Evolutionary conservation across 2,888 invertebrate species (phyloP).

Genomic region (Phlogophora meticulosa): DNA sequence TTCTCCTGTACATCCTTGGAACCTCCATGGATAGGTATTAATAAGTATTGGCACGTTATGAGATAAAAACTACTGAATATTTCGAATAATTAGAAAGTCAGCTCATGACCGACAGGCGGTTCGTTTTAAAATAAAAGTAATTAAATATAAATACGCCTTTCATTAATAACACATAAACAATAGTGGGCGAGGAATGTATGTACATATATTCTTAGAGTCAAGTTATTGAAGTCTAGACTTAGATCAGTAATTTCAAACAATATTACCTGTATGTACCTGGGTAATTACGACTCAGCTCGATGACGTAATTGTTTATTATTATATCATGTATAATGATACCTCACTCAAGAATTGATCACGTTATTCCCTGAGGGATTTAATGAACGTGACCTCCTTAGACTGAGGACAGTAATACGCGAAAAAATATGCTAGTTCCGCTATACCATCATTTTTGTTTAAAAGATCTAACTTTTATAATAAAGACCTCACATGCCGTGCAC

Average conservation of each 20-base stretch:
- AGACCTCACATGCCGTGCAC: not conserved
- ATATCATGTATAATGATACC: constrained; percentile 32
- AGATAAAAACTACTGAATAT: too few relatives aligned
- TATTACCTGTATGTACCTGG: constrained; percentile 20
- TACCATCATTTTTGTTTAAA: not conserved
- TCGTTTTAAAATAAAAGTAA: too few relatives aligned
- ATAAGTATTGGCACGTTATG: too few relatives aligned
- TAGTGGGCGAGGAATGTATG: not conserved
- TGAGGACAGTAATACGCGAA: not conserved
- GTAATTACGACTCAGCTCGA: constrained; percentile 31
- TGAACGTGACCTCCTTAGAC: constrained; percentile 7
- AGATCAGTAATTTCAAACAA: constrained; percentile 32
- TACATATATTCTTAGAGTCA: not conserved
- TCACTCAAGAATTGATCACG: constrained; percentile 26
- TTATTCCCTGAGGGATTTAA: constrained; percentile 27
- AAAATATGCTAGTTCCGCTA: not conserved
- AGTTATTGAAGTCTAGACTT: constrained; percentile 31
- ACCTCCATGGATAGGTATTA: too few relatives aligned
- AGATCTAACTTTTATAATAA: not conserved
- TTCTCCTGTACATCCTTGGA: too few relatives aligned
- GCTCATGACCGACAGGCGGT: too few relatives aligned
- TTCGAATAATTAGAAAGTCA: too few relatives aligned
- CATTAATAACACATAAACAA: not conserved
- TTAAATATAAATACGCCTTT: too few relatives aligned
- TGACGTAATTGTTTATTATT: constrained; percentile 47